Evolutionary conservation across 2,888 invertebrate species (phyloP).

Genomic region (Diploptera punctata): DNA sequence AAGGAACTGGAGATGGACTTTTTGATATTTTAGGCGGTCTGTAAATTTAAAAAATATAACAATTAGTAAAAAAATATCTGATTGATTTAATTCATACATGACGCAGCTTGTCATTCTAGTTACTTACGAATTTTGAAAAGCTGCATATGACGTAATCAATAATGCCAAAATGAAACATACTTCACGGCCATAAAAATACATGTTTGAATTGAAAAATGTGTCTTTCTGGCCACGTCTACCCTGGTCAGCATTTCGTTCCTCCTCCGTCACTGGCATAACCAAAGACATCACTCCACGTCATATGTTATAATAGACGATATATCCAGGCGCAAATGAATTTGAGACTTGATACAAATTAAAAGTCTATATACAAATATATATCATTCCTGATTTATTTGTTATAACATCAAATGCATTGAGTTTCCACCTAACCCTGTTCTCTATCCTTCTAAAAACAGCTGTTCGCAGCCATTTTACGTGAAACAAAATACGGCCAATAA

Average conservation of each 20-base stretch:
- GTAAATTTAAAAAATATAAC: constrained; percentile 45
- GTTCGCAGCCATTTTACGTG: too few species aligned
- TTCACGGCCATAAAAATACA: constrained; percentile 70
- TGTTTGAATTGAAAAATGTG: constrained; percentile 51
- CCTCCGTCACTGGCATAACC: constrained; percentile 39
- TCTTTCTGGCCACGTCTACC: constrained; percentile 34
- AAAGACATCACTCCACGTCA: constrained; percentile 43
- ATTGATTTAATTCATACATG: too few species aligned
- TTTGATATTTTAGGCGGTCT: constrained; percentile 65
- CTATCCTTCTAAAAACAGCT: too few species aligned
- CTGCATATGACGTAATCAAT: constrained; percentile 71
- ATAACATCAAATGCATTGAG: too few species aligned
- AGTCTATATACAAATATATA: too few species aligned
- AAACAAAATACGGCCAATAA: too few species aligned
- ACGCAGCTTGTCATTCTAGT: not conserved
- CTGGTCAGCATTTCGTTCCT: constrained; percentile 38
- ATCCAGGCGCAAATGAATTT: too few species aligned
- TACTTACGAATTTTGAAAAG: constrained; percentile 74
- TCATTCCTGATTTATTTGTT: too few species aligned
- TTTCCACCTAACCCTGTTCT: too few species aligned
- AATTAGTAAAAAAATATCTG: too few species aligned
- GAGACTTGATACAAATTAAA: too few species aligned
- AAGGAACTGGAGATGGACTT: constrained; percentile 68
- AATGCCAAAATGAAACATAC: constrained; percentile 68
- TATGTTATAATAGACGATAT: too few species aligned